Conservation (phyloP, 2,113 vertebrate genomes). For the Odobenus rosmarus region DNA sequence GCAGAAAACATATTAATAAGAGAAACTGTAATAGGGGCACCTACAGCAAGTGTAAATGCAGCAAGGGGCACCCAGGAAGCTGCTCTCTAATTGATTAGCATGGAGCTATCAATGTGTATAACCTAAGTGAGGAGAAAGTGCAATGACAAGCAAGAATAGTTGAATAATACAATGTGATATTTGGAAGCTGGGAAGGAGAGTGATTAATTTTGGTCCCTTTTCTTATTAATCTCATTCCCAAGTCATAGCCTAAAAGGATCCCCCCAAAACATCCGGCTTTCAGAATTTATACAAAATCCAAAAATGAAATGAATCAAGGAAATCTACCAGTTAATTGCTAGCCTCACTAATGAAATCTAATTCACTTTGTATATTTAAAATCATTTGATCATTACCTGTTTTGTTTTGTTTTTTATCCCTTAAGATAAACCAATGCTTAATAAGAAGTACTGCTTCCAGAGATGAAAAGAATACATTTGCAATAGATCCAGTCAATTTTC, state of each 20-base stretch:
- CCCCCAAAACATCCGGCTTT: constrained; percentile 80
- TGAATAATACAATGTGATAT: constrained; percentile 88
- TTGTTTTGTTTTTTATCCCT: constrained; percentile 50
- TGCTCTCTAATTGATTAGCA: constrained; percentile 90
- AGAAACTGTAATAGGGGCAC: constrained; percentile 89
- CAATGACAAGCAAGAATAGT: constrained; percentile 86
- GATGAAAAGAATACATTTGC: constrained; percentile 82
- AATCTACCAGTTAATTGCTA: constrained; percentile 56
- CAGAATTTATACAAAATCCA: constrained; percentile 80
- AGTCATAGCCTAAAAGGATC: constrained; percentile 78
- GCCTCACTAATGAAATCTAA: constrained; percentile 59
- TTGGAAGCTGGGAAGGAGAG: constrained; percentile 79
- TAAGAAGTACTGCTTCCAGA: constrained; percentile 82
- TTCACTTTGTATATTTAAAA: constrained; percentile 69
- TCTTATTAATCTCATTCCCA: constrained; percentile 84
- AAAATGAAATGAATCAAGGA: constrained; percentile 77
- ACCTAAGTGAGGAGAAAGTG: constrained; percentile 85
- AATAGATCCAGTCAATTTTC: constrained; percentile 82
- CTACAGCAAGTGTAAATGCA: constrained; percentile 87
- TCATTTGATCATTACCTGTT: constrained; percentile 80
- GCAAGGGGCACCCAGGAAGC: constrained; percentile 85
- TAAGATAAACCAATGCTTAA: constrained; percentile 86
- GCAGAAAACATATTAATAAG: constrained; percentile 93
- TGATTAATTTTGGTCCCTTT: constrained; percentile 86
- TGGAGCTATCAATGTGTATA: constrained; percentile 86